phyloP scores from a whole-genome alignment of 1,140 invertebrate genomes.

The Telenomus remus region DNA sequence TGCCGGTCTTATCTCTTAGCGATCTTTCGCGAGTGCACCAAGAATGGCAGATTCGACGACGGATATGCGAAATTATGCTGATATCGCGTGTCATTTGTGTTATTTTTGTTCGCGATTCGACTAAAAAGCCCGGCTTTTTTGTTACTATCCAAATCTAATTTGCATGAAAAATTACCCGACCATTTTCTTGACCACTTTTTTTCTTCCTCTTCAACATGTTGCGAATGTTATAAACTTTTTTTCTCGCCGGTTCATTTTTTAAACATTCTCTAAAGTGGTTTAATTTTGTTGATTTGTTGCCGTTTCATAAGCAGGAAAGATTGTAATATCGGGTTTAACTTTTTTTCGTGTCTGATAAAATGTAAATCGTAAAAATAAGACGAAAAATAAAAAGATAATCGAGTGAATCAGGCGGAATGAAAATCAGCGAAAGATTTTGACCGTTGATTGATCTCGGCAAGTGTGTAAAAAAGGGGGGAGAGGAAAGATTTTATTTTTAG shows the following conservation, averaged over 20 bases:
- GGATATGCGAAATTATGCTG: constrained; percentile 59
- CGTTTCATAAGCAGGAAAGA: no score
- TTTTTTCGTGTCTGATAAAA: no score
- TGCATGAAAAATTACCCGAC: constrained; percentile 53
- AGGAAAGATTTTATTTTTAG: constrained; percentile 15
- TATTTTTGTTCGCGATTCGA: constrained; percentile 53
- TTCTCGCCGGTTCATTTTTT: constrained; percentile 5
- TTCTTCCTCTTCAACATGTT: constrained; percentile 20
- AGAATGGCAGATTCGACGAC: constrained; percentile 64
- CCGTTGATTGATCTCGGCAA: background rate
- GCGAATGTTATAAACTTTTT: constrained; percentile 3
- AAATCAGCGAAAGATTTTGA: background rate
- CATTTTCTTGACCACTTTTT: constrained; percentile 16
- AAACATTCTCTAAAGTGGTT: no score
- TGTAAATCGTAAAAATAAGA: no score
- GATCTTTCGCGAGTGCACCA: constrained; percentile 71
- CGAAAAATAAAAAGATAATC: no score
- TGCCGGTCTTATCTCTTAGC: constrained; percentile 65
- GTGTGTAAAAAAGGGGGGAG: background rate
- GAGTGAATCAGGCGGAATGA: background rate
- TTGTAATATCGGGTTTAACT: no score
- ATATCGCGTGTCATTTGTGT: constrained; percentile 59
- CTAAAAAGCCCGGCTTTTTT: constrained; percentile 48
- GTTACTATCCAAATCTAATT: constrained; percentile 55
- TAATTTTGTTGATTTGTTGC: no score